Conservation (phyloP, 2,888 invertebrate genomes). For the Syrista parreyssii region DNA sequence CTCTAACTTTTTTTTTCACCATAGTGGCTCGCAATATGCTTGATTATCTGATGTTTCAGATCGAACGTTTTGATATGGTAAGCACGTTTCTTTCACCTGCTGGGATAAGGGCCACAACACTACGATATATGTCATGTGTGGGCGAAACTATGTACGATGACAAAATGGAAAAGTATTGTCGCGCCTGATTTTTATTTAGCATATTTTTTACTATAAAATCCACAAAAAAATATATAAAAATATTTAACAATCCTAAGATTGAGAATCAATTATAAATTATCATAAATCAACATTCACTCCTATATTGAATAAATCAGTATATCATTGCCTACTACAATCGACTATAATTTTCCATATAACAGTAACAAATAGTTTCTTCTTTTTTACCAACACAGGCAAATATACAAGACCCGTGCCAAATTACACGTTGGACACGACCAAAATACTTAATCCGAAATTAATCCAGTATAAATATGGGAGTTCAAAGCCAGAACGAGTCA, state of each 20-base stretch:
- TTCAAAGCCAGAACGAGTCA: neutral
- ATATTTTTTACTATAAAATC: neutral
- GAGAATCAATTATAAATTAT: neutral
- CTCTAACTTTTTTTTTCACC: neutral
- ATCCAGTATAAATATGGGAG: conserved; percentile 44
- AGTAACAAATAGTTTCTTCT: conserved; percentile 4
- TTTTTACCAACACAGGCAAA: conserved; percentile 4
- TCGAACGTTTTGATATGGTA: conserved; percentile 41
- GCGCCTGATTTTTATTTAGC: neutral
- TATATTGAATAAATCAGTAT: neutral
- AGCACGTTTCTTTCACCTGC: conserved; percentile 50
- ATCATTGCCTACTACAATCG: neutral
- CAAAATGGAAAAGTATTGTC: conserved; percentile 36
- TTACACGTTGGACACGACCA: conserved; percentile 31
- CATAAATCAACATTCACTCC: neutral
- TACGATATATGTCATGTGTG: conserved; percentile 28
- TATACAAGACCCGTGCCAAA: conserved; percentile 10
- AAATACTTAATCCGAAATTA: conserved; percentile 46
- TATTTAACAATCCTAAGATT: neutral
- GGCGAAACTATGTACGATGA: conserved; percentile 21
- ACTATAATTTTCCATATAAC: conserved; percentile 12
- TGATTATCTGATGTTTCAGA: conserved; percentile 23
- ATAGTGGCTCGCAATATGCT: neutral
- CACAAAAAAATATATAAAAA: neutral
- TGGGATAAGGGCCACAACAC: conserved; percentile 44